Evolutionary conservation across 2,888 invertebrate species (phyloP).

Genomic region (Trissoscelio sp.): DNA sequence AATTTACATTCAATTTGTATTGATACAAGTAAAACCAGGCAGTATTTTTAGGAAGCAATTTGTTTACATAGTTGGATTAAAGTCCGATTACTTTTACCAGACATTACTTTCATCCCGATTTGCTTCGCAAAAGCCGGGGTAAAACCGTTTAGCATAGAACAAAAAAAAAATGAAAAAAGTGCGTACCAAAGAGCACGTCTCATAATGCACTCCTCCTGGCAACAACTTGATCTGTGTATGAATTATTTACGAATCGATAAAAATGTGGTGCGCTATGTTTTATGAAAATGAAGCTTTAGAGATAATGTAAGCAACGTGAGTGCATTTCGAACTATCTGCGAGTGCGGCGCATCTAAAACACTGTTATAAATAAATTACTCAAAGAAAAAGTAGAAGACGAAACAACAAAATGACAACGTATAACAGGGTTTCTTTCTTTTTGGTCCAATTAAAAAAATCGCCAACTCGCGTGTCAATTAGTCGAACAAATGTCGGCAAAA

Average conservation of each 20-base stretch:
- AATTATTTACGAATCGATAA: conserved; percentile 62
- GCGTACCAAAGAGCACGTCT: conserved; percentile 17
- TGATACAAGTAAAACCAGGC: no score
- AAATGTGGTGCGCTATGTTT: conserved; percentile 48
- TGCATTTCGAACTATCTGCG: conserved; percentile 52
- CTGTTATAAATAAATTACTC: conserved; percentile 11
- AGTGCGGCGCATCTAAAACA: conserved; percentile 43
- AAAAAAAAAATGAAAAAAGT: conserved; percentile 9
- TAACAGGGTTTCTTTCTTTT: no score
- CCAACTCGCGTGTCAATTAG: conserved; percentile 9
- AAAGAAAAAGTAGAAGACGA: neutral
- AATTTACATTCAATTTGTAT: no score
- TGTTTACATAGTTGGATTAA: no score
- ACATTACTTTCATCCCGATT: neutral
- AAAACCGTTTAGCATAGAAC: conserved; percentile 1
- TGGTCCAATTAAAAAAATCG: conserved; percentile 6
- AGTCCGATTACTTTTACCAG: no score
- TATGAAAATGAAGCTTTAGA: conserved; percentile 50
- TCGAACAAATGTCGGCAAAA: conserved; percentile 25
- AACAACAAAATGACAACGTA: conserved; percentile 13
- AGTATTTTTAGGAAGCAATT: no score
- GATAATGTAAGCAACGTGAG: conserved; percentile 48
- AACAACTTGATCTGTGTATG: conserved; percentile 50
- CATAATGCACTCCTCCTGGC: conserved; percentile 23
- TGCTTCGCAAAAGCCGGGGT: neutral